A percentile compares a stretch with the other conserved stretches of the same genome.
phyloP scores from a whole-genome alignment of 2,113 vertebrate genomes.

The Triplophysa tibetana region DNA sequence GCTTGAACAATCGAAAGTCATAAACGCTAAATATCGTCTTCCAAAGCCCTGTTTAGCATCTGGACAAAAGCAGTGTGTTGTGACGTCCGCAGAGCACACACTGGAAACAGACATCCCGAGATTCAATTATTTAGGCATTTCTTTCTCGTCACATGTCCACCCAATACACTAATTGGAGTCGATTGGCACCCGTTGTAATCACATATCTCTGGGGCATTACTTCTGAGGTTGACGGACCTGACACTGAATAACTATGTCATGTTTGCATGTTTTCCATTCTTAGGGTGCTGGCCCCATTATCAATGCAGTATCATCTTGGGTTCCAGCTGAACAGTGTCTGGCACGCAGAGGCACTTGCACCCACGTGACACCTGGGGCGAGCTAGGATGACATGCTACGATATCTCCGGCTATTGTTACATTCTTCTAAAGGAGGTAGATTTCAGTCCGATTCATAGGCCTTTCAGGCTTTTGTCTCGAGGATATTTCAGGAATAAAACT shows the following conservation, averaged over 20 bases:
- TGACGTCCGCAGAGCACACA: slow-evolving; percentile 2
- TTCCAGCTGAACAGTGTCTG: slow-evolving; percentile 36
- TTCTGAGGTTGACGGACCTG: slow-evolving; percentile 33
- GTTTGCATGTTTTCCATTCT: slow-evolving; percentile 55
- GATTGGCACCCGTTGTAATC: slow-evolving; percentile 48
- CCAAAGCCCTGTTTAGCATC: not conserved
- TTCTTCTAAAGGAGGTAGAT: slow-evolving; percentile 43
- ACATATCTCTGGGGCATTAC: slow-evolving; percentile 38
- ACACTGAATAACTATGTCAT: slow-evolving; percentile 52
- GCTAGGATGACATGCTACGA: slow-evolving; percentile 49
- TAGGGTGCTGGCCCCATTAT: slow-evolving; percentile 49
- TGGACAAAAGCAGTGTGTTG: slow-evolving; percentile 24
- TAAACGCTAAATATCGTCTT: slow-evolving; percentile 1
- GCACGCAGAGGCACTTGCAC: not conserved
- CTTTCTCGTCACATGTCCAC: slow-evolving; percentile 34
- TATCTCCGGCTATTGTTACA: slow-evolving; percentile 52
- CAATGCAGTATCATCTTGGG: slow-evolving; percentile 41
- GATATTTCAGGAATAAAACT: slow-evolving; percentile 45
- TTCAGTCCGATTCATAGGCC: slow-evolving; percentile 38
- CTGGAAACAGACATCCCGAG: slow-evolving; percentile 13
- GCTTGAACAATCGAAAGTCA: not conserved
- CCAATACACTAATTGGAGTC: slow-evolving; percentile 43
- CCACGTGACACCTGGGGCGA: slow-evolving; percentile 37
- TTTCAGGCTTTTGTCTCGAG: slow-evolving; percentile 27
- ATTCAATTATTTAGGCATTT: slow-evolving; percentile 51